These are phyloP conservation scores for Notiomystis cincta DNA, from an alignment of 2,113 vertebrate species.

Conservation along the genomic window DNA sequence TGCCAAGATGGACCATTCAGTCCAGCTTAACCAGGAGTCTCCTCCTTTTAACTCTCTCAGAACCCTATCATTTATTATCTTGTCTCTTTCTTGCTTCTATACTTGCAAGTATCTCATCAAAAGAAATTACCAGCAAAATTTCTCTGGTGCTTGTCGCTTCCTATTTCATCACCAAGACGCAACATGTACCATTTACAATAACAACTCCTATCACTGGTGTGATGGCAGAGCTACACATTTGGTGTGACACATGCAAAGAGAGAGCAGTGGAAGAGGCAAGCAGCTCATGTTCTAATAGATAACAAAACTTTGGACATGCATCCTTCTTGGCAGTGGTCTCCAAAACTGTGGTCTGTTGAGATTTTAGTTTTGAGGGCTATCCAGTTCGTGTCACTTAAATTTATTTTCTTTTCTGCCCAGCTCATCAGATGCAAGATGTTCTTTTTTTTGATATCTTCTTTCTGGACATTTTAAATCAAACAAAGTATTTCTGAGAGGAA, in stretches of 20 bases:
- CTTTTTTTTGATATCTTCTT: not conserved
- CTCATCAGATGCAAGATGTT: not conserved
- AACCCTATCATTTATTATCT: not conserved
- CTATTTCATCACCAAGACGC: not conserved
- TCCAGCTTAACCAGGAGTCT: not conserved
- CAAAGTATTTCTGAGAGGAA: not conserved
- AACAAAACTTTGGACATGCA: conserved; percentile 11
- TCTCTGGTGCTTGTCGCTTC: conserved; percentile 33
- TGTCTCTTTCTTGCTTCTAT: not conserved
- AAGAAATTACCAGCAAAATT: conserved; percentile 42
- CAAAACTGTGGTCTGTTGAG: not conserved
- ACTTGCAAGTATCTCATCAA: conserved; percentile 32
- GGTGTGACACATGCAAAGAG: conserved; percentile 28
- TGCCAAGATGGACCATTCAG: not conserved
- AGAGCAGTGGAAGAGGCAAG: not conserved
- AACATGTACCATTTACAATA: not conserved
- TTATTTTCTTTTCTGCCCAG: not conserved
- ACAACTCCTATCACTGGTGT: not conserved
- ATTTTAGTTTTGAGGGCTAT: conserved; percentile 8
- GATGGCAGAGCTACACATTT: not conserved
- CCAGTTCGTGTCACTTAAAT: not conserved
- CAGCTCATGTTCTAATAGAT: not conserved
- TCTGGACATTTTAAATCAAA: not conserved
- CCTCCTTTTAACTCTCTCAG: not conserved
- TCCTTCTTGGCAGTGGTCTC: conserved; percentile 32